Conservation (phyloP, 2,888 invertebrate genomes). For the Steromphala cineraria region DNA sequence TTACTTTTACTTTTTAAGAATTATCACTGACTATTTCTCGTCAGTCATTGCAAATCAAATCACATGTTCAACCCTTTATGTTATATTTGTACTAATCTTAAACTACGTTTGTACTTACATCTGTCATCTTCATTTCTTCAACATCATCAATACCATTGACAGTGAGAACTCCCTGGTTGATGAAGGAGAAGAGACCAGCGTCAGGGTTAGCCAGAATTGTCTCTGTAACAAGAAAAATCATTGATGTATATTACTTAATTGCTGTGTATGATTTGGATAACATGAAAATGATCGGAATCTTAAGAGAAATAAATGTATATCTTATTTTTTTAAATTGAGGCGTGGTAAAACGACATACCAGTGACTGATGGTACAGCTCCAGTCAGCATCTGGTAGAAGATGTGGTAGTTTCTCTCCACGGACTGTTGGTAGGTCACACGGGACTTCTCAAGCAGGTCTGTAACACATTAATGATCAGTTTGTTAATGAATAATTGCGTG, state of each 20-base stretch:
- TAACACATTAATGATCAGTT: neutral
- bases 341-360: neutral
- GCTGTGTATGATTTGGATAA: too few species aligned
- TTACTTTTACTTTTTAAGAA: too few species aligned
- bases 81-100: too few species aligned
- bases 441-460: constrained; percentile 99
- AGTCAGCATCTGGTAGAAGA: constrained; percentile 94
- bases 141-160: constrained; percentile 97
- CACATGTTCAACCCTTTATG: too few species aligned
- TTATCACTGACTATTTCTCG: too few species aligned
- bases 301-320: too few species aligned
- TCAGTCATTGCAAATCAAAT: too few species aligned
- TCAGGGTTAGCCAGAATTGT: constrained; percentile 88
- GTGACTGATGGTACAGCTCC: constrained; percentile 29
- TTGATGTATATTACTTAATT: too few species aligned
- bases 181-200: constrained; percentile 86
- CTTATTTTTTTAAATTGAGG: too few species aligned
- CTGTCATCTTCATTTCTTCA: constrained; percentile 85
- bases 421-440: constrained; percentile 98
- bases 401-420: constrained; percentile 98
- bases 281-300: too few species aligned
- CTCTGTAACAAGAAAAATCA: constrained; percentile 78
- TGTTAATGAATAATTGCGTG: neutral
- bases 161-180: constrained; percentile 95
- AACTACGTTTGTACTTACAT: constrained; percentile 48